Conservation (phyloP, 2,888 invertebrate species). For the Exephanes ischioxanthus region DNA sequence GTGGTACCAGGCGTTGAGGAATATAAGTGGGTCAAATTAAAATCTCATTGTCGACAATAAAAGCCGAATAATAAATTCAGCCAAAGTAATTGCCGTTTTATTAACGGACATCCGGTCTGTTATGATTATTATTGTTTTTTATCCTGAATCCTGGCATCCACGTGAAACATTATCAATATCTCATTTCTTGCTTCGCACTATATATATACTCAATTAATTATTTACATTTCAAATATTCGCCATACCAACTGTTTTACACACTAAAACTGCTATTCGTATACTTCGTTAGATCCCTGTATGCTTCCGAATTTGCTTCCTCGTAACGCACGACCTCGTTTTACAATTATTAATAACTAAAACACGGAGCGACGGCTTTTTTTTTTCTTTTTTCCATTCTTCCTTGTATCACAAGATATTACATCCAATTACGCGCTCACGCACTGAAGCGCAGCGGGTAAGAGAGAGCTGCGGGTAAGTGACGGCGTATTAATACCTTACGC, state of each 20-base stretch:
- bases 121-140: conserved; percentile 35
- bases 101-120: conserved; percentile 15
- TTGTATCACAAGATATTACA: conserved; percentile 82
- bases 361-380: conserved; percentile 75
- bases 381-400: conserved; percentile 51
- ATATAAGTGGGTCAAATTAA: conserved; percentile 52
- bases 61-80: conserved; percentile 73
- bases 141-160: conserved; percentile 63
- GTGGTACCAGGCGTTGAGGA: conserved; percentile 69
- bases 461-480: conserved; percentile 37
- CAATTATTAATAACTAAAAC: conserved; percentile 73
- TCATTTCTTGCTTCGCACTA: conserved; percentile 63
- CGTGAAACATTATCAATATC: conserved; percentile 81
- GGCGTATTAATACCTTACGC: conserved; percentile 53
- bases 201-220: conserved; percentile 69
- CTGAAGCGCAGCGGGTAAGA: conserved; percentile 57
- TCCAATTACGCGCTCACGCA: conserved; percentile 66
- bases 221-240: conserved; percentile 66
- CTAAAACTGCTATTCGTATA: conserved; percentile 73
- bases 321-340: conserved; percentile 78
- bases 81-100: conserved; percentile 35
- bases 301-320: conserved; percentile 84
- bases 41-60: conserved; percentile 41
- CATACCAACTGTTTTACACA: conserved; percentile 58
- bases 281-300: conserved; percentile 84